Base-by-base conservation (phyloP, 2,888 invertebrate genomes). In the Selenia dentaria region DNA sequence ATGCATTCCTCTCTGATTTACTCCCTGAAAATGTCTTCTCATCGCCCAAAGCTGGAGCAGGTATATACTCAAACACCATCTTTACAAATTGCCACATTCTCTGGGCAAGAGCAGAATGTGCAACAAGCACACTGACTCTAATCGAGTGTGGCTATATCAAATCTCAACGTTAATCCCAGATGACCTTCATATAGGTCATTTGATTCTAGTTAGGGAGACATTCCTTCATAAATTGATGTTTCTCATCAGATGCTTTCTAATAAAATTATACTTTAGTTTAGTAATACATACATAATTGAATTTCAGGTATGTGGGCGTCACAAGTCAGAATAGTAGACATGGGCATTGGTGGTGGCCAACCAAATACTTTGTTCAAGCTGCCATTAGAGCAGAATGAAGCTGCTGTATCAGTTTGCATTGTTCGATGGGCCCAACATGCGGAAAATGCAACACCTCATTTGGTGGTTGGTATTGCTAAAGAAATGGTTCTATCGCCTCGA, bases 311-410 rank as follows among this genome's bases (percentile, higher is more conserved):
- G 93, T 99, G 99, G 99, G 98, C 98, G 0, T 98, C 96, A 0
- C 93, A 96, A 47, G 93, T 99, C 37, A 92, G 97, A 48, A 94
- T 98, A 31, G 93, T 98, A 70, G 96, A 97, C 73, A 97, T 98
- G 51, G 95, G 96, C 39, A 91, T 63, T 1, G 68, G 78, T 20
- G 80, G 81, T 11, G 78, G 71, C 0, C 75, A 92, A 52, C 97
- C 97, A 0, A 93, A 92, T 44, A 97, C 97, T 0, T 91, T 96
- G 51, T 94, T 95, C 70, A 92, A 93, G 48, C 91, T 98, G 52
- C 93, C 96, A 28, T 90, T 99, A 26, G 96, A 97, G 55, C 99
- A 99, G 83, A 99, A 99, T 82, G 98, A 99, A 78, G 98, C 99
- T 0, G 98, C 99, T 0, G 94, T 98, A 81, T 96, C 98, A 75